phyloP scores from a whole-genome alignment of 2,113 vertebrate genomes.

The Podiceps cristatus region DNA sequence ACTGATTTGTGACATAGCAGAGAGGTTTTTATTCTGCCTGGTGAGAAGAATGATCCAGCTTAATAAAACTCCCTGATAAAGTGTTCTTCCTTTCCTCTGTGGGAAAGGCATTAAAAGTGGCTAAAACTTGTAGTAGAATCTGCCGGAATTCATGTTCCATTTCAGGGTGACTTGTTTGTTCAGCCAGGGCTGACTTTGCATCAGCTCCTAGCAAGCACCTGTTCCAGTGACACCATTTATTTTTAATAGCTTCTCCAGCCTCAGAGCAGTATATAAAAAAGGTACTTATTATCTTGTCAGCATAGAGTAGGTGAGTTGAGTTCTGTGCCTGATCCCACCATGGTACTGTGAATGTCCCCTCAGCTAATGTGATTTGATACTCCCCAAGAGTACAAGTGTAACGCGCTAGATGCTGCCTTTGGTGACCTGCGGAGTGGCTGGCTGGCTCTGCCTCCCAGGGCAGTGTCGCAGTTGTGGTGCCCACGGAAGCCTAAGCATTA shows the following conservation, averaged over 20 bases:
- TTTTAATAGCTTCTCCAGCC: slow-evolving; percentile 2
- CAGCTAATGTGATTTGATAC: neutral
- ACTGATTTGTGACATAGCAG: neutral
- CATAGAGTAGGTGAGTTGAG: neutral
- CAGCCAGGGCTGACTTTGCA: neutral
- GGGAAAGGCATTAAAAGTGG: neutral
- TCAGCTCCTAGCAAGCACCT: neutral
- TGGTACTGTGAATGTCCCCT: neutral
- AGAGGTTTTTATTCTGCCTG: neutral
- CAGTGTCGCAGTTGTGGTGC: fast-evolving
- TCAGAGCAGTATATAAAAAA: neutral
- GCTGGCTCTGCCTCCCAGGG: neutral
- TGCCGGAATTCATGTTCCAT: neutral
- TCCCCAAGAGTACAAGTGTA: neutral
- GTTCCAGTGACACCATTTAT: slow-evolving; percentile 1
- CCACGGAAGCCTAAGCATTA: neutral
- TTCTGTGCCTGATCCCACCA: neutral
- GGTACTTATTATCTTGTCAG: neutral
- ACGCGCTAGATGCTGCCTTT: fast-evolving
- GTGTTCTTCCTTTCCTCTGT: neutral
- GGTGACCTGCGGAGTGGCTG: neutral
- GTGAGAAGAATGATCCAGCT: neutral
- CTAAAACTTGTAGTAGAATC: neutral
- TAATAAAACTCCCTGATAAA: neutral
- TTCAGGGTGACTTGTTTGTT: neutral